Base-by-base conservation (phyloP, 1,140 invertebrate species). In the Halictus rubicundus region DNA sequence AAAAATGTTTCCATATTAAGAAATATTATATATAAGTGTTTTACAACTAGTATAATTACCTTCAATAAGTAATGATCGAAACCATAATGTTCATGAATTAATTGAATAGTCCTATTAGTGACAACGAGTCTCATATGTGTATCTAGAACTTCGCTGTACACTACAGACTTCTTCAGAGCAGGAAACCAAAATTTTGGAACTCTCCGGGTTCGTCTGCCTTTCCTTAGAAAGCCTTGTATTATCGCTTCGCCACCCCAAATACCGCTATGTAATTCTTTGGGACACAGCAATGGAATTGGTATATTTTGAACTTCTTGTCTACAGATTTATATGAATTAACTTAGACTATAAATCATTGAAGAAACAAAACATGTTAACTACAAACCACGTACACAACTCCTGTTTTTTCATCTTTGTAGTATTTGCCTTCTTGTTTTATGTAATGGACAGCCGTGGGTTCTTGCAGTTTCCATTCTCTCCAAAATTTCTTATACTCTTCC, bases 191-290 rank as follows among this genome's bases (percentile, higher is more conserved):
- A 97, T 84, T 96, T 96, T 0, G 97, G 96, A 1, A 96, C 94
- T 81, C 96, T 94, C 78, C 95, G 93, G 70, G 92, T 92, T 9
- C 89, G 92, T n/a, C 88, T 92, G 61, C 94, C 86, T 71, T 95
- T 95, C 90, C 96, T 97, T 86, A 95, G 94, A 88, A 97, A 98
- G 52, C 98, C 98, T 94, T 97, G 96, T 37, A 99, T 93, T 1
- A 99, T 94, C n/a, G 95, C 97, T 94, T 99, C 99, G 10, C 99
- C 99, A 82, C 98, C 99, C 98, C 98, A 99, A 69, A 99, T 94
- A 32, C 98, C 98, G 68, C 96, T 69, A 90, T 99, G 92, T 73
- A 96, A 92, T 94, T 99, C 97, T 70, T 95, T 94, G 4, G 98
- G 97, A 90, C 95, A 96, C 74, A 95, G 94, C 0, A 98, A 85